Conservation (phyloP, 2,888 invertebrate species). For the Achlya flavicornis region DNA sequence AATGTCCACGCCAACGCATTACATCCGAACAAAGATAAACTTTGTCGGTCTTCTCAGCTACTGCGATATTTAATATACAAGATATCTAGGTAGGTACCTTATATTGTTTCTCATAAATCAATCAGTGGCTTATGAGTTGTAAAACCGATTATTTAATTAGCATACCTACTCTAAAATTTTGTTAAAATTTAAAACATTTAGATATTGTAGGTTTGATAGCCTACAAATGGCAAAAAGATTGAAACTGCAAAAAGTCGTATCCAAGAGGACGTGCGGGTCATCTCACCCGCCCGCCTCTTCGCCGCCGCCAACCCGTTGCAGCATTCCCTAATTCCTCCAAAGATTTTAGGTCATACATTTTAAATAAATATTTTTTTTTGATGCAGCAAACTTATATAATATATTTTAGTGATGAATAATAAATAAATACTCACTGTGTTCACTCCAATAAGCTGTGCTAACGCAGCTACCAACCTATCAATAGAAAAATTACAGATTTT, state of each 20-base stretch:
- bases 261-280: slow-evolving; percentile 65
- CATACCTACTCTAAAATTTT: no score
- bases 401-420: slow-evolving; percentile 21
- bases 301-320: slow-evolving; percentile 32
- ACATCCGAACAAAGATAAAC: slow-evolving; percentile 81
- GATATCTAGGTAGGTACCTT: not conserved
- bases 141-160: no score
- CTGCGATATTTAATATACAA: slow-evolving; percentile 24
- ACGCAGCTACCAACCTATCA: slow-evolving; percentile 72
- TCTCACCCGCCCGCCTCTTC: slow-evolving; percentile 41
- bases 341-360: no score
- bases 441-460: slow-evolving; percentile 66
- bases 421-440: slow-evolving; percentile 62
- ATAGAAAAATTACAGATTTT: slow-evolving; percentile 31
- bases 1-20: slow-evolving; percentile 74
- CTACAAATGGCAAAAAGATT: slow-evolving; percentile 59
- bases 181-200: no score
- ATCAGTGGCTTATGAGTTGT: no score
- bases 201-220: slow-evolving; percentile 31
- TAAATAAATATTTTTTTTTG: no score
- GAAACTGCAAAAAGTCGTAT: slow-evolving; percentile 76
- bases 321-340: slow-evolving; percentile 61
- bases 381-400: not conserved
- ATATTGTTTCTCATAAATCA: no score
- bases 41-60: slow-evolving; percentile 73